Percentiles rank a stretch among this genome's conserved stretches.
Conservation (phyloP, 2,888 invertebrate species). For the Apocheima hispidaria region DNA sequence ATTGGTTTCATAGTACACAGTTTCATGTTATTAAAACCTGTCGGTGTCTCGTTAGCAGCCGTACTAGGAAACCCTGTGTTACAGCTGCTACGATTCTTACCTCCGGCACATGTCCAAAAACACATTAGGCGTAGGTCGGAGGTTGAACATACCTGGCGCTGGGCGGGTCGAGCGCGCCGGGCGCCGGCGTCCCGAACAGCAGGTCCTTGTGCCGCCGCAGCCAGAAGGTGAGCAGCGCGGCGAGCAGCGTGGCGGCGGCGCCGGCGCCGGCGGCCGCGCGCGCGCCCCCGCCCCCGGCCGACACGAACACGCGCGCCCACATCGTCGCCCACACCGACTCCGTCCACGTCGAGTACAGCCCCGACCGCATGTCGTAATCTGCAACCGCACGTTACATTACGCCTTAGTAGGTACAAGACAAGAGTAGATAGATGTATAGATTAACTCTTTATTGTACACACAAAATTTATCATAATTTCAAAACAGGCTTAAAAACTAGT, state of each 20-base stretch:
- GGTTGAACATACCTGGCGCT: not conserved
- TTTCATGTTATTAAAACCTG: too few species aligned
- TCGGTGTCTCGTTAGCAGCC: too few species aligned
- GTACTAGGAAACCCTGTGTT: too few species aligned
- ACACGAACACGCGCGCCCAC: slow-evolving; percentile 91
- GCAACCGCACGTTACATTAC: not conserved
- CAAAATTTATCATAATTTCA: too few species aligned
- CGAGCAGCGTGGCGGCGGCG: slow-evolving; percentile 54
- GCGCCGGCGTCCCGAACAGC: slow-evolving; percentile 57
- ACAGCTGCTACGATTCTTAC: too few species aligned
- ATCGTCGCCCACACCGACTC: slow-evolving; percentile 94
- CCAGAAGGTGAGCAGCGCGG: slow-evolving; percentile 69
- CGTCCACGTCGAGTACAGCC: slow-evolving; percentile 94
- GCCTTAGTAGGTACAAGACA: not conserved
- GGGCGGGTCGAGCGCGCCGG: slow-evolving; percentile 29
- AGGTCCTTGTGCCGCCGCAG: slow-evolving; percentile 54
- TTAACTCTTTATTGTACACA: too few species aligned
- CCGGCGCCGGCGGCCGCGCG: slow-evolving; percentile 62
- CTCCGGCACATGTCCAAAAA: too few species aligned
- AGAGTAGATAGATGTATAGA: too few species aligned
- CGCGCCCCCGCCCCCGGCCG: slow-evolving; percentile 86
- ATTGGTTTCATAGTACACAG: too few species aligned
- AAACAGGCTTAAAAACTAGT: too few species aligned
- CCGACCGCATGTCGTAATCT: slow-evolving; percentile 92
- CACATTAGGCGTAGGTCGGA: not conserved